Evolutionary conservation across 2,797 vertebrate species (phyloP).

Genomic region (Sus cebifrons): DNA sequence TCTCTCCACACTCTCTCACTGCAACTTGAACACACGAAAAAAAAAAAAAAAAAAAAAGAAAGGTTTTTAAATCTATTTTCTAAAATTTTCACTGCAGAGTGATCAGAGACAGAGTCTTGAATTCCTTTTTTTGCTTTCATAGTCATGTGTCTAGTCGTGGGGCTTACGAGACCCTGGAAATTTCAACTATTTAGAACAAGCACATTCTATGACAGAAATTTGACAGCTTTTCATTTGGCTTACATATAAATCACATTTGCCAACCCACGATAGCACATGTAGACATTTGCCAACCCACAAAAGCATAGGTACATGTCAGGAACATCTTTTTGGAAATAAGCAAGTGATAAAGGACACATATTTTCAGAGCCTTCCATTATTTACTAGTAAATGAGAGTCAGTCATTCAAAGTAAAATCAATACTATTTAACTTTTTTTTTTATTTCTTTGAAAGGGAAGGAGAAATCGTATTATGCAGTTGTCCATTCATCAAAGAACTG

Average conservation of each 20-base stretch:
- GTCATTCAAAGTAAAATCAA: constrained; percentile 1
- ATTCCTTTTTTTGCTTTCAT: constrained; percentile 35
- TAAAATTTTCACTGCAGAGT: not conserved
- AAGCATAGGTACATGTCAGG: not conserved
- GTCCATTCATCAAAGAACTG: not conserved
- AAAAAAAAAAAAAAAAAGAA: not conserved
- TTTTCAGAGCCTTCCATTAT: constrained; percentile 22
- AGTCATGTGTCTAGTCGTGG: rapidly evolving
- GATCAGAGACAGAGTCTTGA: constrained; percentile 28
- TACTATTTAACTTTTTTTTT: constrained; percentile 6
- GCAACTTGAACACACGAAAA: not conserved
- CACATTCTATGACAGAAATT: not conserved
- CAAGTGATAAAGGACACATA: not conserved
- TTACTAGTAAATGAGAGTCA: not conserved
- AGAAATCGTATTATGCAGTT: constrained; percentile 41
- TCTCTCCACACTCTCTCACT: constrained; percentile 19
- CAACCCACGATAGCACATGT: not conserved
- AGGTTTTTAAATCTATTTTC: not conserved
- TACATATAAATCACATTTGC: not conserved
- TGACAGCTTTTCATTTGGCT: not conserved
- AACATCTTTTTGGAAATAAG: not conserved
- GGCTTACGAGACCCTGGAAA: not conserved
- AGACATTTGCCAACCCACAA: not conserved
- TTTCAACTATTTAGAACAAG: constrained; percentile 45
- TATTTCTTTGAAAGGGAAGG: not conserved